phyloP scores from a whole-genome alignment of 2,888 invertebrate species.

The Linnaemya vulpina region DNA sequence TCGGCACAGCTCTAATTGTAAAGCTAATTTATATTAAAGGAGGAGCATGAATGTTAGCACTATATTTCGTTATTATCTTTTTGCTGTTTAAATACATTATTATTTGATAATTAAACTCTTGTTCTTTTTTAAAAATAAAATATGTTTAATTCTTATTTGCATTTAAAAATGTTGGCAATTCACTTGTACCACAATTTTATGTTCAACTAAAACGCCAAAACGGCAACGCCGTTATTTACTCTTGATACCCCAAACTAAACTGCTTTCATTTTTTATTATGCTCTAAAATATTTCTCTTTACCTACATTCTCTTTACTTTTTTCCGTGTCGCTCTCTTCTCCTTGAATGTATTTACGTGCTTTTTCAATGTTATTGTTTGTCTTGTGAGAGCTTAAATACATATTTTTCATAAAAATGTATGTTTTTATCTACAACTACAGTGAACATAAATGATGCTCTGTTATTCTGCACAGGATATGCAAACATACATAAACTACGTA shows the following conservation, averaged over 20 bases:
- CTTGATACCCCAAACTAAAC: not conserved
- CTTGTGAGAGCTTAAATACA: slow-evolving; percentile 16
- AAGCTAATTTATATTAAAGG: no score
- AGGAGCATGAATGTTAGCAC: no score
- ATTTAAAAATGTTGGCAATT: no score
- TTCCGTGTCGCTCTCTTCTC: not conserved
- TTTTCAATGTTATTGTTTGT: slow-evolving; percentile 29
- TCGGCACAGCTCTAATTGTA: no score
- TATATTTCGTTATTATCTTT: no score
- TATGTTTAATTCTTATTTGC: no score
- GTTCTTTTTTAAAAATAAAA: no score
- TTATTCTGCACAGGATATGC: not conserved
- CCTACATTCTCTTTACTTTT: not conserved
- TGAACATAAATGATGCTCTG: slow-evolving; percentile 49
- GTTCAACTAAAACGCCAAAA: not conserved
- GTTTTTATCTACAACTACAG: slow-evolving; percentile 2
- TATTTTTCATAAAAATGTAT: not conserved
- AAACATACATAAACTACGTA: not conserved
- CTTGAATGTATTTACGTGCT: not conserved
- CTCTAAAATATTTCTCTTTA: not conserved
- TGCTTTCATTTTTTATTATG: no score
- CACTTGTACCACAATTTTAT: no score
- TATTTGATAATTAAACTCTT: no score
- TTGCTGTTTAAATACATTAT: no score
- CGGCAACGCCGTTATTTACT: not conserved